Conservation (phyloP, 2,113 vertebrate genomes). For the Microcebus lehilahytsara region DNA sequence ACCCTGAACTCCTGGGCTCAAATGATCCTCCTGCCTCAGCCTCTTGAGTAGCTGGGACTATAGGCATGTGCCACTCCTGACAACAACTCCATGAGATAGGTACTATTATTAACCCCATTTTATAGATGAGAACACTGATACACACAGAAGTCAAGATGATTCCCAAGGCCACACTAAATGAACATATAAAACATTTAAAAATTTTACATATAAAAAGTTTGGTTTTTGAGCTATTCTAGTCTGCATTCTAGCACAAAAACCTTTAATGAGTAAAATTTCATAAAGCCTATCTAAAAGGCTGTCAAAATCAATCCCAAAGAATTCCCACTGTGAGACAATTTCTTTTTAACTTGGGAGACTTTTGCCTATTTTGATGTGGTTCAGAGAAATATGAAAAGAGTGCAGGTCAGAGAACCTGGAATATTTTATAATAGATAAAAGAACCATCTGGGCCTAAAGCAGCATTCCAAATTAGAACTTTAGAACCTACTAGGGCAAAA, state of each 20-base stretch:
- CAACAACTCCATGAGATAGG: background rate
- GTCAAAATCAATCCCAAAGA: background rate
- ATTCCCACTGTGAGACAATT: no score
- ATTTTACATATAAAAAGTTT: background rate
- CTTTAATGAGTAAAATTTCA: slow-evolving; percentile 13
- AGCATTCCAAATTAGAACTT: no score
- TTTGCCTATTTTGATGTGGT: no score
- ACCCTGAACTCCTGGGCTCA: no score
- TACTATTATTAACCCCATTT: background rate
- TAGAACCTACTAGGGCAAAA: no score
- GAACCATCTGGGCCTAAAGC: no score
- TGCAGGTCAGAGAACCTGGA: no score
- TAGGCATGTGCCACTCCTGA: background rate
- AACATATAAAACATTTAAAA: background rate
- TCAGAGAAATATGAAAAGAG: no score
- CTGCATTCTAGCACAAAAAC: background rate
- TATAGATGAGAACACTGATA: background rate
- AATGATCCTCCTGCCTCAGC: no score
- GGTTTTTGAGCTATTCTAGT: background rate
- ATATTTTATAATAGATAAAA: no score
- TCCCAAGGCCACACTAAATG: background rate
- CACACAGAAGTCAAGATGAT: background rate
- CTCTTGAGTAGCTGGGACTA: no score
- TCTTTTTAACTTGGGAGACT: no score
- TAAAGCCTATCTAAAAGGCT: background rate